phyloP scores from a whole-genome alignment of 1,140 invertebrate genomes.

The Formica selysi region DNA sequence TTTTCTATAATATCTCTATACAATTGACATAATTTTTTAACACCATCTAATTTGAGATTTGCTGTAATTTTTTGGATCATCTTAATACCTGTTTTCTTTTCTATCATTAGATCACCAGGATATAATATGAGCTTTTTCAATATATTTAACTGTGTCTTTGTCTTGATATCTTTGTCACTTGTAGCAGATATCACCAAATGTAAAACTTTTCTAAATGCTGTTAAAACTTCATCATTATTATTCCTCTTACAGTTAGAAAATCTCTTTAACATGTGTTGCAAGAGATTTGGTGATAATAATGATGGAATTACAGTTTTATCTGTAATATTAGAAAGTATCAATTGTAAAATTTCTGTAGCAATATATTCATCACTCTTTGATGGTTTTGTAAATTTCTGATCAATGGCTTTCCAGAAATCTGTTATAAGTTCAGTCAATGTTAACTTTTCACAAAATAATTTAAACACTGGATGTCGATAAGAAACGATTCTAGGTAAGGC shows the following conservation, averaged over 20 bases:
- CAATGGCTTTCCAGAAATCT: conserved; percentile 88
- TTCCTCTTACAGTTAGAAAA: conserved; percentile 86
- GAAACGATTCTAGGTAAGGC: conserved; percentile 87
- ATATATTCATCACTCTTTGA: conserved; percentile 88
- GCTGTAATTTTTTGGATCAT: conserved; percentile 88
- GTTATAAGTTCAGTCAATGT: conserved; percentile 84
- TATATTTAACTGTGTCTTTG: conserved; percentile 86
- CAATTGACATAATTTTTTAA: conserved; percentile 88
- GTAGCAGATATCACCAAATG: conserved; percentile 86
- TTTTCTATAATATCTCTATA: conserved; percentile 88
- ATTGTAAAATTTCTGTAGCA: conserved; percentile 86
- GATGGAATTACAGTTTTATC: conserved; percentile 85
- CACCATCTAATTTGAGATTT: conserved; percentile 87
- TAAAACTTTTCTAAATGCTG: conserved; percentile 86
- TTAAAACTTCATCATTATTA: conserved; percentile 84
- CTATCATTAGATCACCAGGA: conserved; percentile 90
- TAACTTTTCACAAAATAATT: conserved; percentile 87
- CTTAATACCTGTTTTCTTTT: conserved; percentile 90
- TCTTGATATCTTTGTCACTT: conserved; percentile 85
- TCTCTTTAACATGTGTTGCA: conserved; percentile 87
- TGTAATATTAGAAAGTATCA: conserved; percentile 85
- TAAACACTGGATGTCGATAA: conserved; percentile 88
- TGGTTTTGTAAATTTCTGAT: conserved; percentile 87
- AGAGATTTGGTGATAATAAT: conserved; percentile 87
- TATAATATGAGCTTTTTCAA: conserved; percentile 89